Percentiles rank a stretch among this genome's conserved stretches.
Evolutionary conservation across 2,888 invertebrate species (phyloP).

Genomic region (Pheosia tremula): DNA sequence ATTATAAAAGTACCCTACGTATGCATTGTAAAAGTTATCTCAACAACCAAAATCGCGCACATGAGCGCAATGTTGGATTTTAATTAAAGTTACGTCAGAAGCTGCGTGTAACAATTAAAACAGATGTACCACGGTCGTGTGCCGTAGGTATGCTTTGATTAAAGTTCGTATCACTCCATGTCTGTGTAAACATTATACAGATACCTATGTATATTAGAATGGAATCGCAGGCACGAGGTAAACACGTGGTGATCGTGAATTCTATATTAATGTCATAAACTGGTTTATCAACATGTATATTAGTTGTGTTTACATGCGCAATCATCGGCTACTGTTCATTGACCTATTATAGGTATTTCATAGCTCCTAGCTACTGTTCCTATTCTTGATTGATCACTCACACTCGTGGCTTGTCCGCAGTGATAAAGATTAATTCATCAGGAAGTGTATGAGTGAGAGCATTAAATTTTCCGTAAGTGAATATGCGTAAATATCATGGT

Average conservation of each 20-base stretch:
- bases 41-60: conserved; percentile 21
- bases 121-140: conserved; percentile 26
- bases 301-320: conserved; percentile 36
- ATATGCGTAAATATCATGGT: too few relatives aligned
- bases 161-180: conserved; percentile 13
- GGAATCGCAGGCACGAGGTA: conserved; percentile 40
- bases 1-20: not conserved
- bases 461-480: too few relatives aligned
- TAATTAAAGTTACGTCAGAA: conserved; percentile 35
- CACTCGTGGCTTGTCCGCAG: not conserved
- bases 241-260: conserved; percentile 40
- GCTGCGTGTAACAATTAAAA: conserved; percentile 17
- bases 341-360: conserved; percentile 25
- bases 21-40: conserved; percentile 8
- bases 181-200: conserved; percentile 13
- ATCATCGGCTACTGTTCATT: conserved; percentile 36
- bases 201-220: conserved; percentile 30
- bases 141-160: conserved; percentile 13
- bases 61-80: conserved; percentile 26
- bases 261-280: conserved; percentile 21
- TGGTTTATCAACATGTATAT: conserved; percentile 13
- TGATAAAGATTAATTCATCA: too few relatives aligned
- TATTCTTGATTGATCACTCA: too few relatives aligned
- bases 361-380: too few relatives aligned
- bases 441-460: too few relatives aligned